These are phyloP conservation scores for Trogon surrucura DNA, from an alignment of 2,113 vertebrate species.

Conservation along the genomic window DNA sequence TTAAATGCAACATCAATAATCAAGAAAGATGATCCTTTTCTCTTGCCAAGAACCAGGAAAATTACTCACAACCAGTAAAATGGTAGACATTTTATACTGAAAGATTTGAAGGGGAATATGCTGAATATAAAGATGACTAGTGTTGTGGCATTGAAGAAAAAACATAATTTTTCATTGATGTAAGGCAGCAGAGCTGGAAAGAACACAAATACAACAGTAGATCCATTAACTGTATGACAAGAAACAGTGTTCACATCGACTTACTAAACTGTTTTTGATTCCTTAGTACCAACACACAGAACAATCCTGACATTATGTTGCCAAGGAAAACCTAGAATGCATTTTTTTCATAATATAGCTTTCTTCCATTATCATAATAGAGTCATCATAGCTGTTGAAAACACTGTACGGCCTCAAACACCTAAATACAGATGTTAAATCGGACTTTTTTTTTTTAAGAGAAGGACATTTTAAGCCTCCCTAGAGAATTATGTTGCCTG, in stretches of 20 bases:
- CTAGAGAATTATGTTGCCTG: conserved; percentile 14
- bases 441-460: conserved; percentile 48
- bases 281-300: conserved; percentile 68
- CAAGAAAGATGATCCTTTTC: conserved; percentile 47
- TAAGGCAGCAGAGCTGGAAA: conserved; percentile 64
- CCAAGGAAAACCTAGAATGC: conserved; percentile 72
- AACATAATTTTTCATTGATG: conserved; percentile 75
- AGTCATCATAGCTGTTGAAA: conserved; percentile 68
- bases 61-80: conserved; percentile 37
- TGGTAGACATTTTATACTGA: conserved; percentile 44
- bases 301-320: conserved; percentile 72
- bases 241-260: conserved; percentile 72
- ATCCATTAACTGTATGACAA: conserved; percentile 75
- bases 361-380: conserved; percentile 76
- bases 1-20: conserved; percentile 64
- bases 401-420: conserved; percentile 61
- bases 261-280: conserved; percentile 78
- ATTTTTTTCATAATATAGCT: conserved; percentile 72
- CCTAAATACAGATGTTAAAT: conserved; percentile 61
- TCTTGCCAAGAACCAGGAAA: conserved; percentile 52
- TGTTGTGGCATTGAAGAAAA: conserved; percentile 58
- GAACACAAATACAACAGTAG: conserved; percentile 71
- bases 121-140: conserved; percentile 67
- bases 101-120: conserved; percentile 27
- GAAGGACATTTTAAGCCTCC: conserved; percentile 44